Base-by-base conservation (phyloP, 2,888 invertebrate genomes). In the Drosophila parthenogenetica region DNA sequence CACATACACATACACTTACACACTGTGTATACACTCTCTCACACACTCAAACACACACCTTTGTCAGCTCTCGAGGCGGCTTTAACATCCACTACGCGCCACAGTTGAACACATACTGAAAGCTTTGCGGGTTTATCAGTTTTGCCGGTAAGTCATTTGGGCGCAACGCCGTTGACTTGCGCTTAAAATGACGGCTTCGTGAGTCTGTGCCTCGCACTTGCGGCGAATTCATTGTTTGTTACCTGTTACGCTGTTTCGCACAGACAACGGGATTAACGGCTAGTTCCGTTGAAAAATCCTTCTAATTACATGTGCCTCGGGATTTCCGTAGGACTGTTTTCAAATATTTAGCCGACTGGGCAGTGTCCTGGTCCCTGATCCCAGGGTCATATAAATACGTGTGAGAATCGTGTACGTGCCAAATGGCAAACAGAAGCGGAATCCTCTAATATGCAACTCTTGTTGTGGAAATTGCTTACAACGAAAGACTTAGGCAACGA, bases 71-170 rank as follows among this genome's bases (percentile, higher is more conserved):
- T 57, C 50, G 54, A 49, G 66, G 22, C 5, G 73, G 73, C 66
- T 49, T 63, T 55, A 64, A 73, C 89, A 79, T 83, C 88, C 65
- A 70, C 69, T 71, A 67, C 88, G 88, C 84, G 86, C 79, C 73
- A 77, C 84, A 73, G 87, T 77, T 70, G 70, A 81, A 86, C 61
- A 69, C 81, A 71, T 48, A 84, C 88, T 84, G 50, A 83, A 76
- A 75, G 77, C 73, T 77, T 16, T 35, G 53, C 58, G 14, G 25
- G 61, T 46, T 61, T 69, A 64, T 68, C 60, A 60, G 46, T 37
- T 35, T 35, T 45, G 57, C 74, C 69, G 63, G 68, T 62, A 53
- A 49, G 51, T 16, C 61, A 35, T 60, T 51, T 48, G 46, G 45
- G 43, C 48, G 50, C 45, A 71, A 78, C 82, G 85, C 64, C 80